Percentiles rank a stretch among this genome's conserved stretches.
phyloP scores from a whole-genome alignment of 2,113 vertebrate species.

The Parotia lawesii region DNA sequence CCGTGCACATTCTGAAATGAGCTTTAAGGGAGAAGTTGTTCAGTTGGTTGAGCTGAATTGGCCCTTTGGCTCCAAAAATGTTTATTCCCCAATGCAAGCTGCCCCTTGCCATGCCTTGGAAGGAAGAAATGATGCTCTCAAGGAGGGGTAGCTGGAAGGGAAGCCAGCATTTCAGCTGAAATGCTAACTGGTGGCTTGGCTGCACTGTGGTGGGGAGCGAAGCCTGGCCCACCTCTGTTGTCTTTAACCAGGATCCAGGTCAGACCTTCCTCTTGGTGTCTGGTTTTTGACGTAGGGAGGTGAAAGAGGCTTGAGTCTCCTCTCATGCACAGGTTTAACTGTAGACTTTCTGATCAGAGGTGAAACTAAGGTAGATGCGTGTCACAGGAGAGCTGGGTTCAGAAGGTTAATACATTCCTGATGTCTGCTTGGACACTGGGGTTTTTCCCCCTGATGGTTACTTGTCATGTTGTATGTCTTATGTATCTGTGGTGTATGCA shows the following conservation, averaged over 20 bases:
- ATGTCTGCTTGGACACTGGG: background rate
- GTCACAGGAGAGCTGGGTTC: background rate
- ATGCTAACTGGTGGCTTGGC: accelerated
- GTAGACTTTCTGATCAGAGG: background rate
- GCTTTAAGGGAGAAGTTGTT: background rate
- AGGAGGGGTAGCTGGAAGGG: background rate
- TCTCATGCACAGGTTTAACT: background rate
- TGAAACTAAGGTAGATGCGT: background rate
- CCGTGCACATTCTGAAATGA: background rate
- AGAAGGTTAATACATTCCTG: background rate
- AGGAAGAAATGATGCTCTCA: background rate
- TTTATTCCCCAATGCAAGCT: background rate
- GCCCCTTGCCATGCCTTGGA: background rate
- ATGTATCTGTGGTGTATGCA: background rate
- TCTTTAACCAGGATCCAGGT: background rate
- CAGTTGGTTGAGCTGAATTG: background rate
- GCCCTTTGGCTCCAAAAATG: background rate
- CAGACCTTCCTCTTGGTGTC: background rate
- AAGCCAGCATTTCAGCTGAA: background rate
- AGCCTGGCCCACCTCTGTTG: background rate
- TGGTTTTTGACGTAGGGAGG: background rate
- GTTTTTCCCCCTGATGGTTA: background rate
- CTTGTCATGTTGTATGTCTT: background rate
- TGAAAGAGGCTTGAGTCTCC: background rate
- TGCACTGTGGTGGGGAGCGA: accelerated